These are phyloP conservation scores for Saxidomus purpurata DNA, from an alignment of 1,140 invertebrate species.

Conservation along the genomic window DNA sequence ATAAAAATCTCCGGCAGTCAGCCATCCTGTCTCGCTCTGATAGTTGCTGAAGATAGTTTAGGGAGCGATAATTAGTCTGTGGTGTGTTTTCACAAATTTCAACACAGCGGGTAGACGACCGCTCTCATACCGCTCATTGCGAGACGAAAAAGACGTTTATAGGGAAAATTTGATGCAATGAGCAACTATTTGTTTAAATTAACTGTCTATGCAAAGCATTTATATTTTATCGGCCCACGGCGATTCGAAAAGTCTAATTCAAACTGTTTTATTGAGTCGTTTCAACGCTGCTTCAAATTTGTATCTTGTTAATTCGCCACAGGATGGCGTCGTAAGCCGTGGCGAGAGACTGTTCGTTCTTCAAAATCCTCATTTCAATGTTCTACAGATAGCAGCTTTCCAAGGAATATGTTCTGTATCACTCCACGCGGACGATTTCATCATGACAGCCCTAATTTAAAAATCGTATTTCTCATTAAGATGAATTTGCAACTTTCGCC, in stretches of 20 bases:
- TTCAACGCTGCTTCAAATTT: slow-evolving; percentile 61
- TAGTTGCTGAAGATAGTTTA: slow-evolving; percentile 44
- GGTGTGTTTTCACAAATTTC: slow-evolving; percentile 66
- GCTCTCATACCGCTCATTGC: not conserved
- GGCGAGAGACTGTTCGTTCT: slow-evolving; percentile 16
- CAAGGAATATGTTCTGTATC: slow-evolving; percentile 41
- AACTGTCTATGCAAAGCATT: slow-evolving; percentile 35
- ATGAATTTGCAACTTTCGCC: slow-evolving; percentile 42
- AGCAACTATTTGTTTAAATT: slow-evolving; percentile 55
- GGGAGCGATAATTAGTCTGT: slow-evolving; percentile 59
- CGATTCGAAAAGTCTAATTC: slow-evolving; percentile 33
- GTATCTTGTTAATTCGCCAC: slow-evolving; percentile 56
- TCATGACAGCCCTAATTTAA: slow-evolving; percentile 61
- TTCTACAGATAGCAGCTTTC: not conserved
- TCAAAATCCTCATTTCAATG: not conserved
- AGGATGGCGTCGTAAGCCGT: slow-evolving; percentile 53
- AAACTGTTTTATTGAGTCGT: slow-evolving; percentile 61
- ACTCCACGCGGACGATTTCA: slow-evolving; percentile 49
- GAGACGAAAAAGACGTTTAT: slow-evolving; percentile 43
- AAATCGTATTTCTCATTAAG: slow-evolving; percentile 58
- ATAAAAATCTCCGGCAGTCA: slow-evolving; percentile 65
- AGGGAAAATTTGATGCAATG: slow-evolving; percentile 28
- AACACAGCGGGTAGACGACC: slow-evolving; percentile 48
- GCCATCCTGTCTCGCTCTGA: slow-evolving; percentile 62
- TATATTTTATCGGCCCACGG: slow-evolving; percentile 34